Evolutionary conservation across 2,113 vertebrate genomes (phyloP).

Genomic region (Lepus timidus): DNA sequence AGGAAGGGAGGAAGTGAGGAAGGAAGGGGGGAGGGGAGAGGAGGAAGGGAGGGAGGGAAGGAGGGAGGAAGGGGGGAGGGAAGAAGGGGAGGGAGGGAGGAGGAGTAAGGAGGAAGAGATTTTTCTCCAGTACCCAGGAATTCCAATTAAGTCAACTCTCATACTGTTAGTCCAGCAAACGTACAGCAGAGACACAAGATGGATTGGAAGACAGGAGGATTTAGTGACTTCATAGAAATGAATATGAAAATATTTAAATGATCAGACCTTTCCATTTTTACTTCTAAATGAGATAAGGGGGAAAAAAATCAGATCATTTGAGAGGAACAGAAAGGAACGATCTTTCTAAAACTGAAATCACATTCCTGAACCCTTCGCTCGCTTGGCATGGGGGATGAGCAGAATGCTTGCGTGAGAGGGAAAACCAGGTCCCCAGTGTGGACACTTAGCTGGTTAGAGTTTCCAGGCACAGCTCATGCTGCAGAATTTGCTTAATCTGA

Average conservation of each 20-base stretch:
- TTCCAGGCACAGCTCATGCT: not conserved
- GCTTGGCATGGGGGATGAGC: not conserved
- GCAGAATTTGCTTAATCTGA: not conserved
- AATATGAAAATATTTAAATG: conserved; percentile 64
- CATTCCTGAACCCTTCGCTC: not conserved
- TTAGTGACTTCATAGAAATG: not conserved
- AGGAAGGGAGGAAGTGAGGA: not conserved
- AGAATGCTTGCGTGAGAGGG: not conserved
- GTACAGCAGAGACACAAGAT: not conserved
- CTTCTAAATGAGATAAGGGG: conserved; percentile 6
- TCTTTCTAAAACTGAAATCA: conserved; percentile 38
- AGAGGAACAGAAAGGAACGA: not conserved
- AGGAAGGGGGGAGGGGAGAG: not conserved
- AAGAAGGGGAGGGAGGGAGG: not conserved
- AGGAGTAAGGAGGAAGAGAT: too few species aligned
- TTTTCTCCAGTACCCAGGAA: conserved; percentile 3
- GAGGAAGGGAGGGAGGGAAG: too few species aligned
- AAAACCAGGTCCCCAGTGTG: not conserved
- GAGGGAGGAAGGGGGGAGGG: not conserved
- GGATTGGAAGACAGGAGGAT: not conserved
- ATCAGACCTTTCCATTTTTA: conserved; percentile 53
- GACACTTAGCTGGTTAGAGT: rapidly evolving
- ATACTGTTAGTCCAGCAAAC: not conserved
- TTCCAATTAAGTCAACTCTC: conserved; percentile 30
- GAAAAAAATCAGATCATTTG: not conserved